A percentile compares a stretch with the other conserved stretches of the same genome.
Evolutionary conservation across 2,797 vertebrate genomes (phyloP).

Genomic region (Sebastes diploproa): DNA sequence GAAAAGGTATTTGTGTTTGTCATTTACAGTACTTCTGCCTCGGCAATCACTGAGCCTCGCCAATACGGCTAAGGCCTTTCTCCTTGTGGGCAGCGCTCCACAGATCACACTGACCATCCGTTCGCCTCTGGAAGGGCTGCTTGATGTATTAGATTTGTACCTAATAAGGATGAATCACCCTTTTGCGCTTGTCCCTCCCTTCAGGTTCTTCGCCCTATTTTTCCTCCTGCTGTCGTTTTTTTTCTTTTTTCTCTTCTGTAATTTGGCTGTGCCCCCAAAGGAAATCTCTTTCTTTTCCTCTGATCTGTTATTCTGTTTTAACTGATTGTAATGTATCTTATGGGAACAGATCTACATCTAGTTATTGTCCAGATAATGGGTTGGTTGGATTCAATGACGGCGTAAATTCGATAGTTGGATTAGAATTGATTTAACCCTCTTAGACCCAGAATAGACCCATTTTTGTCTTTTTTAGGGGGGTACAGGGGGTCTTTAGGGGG

Average conservation of each 20-base stretch:
- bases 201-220: slow-evolving; percentile 34
- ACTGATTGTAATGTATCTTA: slow-evolving; percentile 1
- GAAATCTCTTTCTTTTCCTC: slow-evolving; percentile 37
- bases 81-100: slow-evolving; percentile 21
- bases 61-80: background rate
- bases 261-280: slow-evolving; percentile 48
- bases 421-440: background rate
- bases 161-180: slow-evolving; percentile 71
- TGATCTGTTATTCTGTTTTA: slow-evolving; percentile 24
- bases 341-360: background rate
- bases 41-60: slow-evolving; percentile 15
- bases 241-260: slow-evolving; percentile 11
- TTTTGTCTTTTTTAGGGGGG: too few relatives aligned
- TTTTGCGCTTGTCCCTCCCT: slow-evolving; percentile 36
- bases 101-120: slow-evolving; percentile 46
- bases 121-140: slow-evolving; percentile 39
- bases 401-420: background rate
- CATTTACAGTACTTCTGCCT: slow-evolving; percentile 52
- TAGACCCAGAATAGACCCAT: too few relatives aligned
- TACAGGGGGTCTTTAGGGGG: too few relatives aligned
- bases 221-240: slow-evolving; percentile 20
- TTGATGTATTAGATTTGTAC: slow-evolving; percentile 59
- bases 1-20: slow-evolving; percentile 58
- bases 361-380: background rate
- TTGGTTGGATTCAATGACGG: background rate